phyloP scores from a whole-genome alignment of 2,888 invertebrate genomes.

The Thalpophila matura region DNA sequence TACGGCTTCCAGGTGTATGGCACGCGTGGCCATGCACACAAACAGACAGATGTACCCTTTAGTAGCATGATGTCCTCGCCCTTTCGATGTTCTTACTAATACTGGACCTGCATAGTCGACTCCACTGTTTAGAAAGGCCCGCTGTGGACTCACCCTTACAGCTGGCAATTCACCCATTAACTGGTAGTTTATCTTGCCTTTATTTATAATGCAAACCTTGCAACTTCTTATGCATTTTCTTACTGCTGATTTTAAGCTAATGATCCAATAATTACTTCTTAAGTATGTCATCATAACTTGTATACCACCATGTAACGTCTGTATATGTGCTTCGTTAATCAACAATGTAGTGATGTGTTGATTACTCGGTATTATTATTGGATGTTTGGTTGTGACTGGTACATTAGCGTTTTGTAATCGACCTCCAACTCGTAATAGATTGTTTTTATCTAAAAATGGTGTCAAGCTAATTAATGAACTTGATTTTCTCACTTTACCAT shows the following conservation, averaged over 20 bases:
- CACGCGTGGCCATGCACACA: conserved; percentile 58
- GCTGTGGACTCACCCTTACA: conserved; percentile 27
- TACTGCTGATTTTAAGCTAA: conserved; percentile 27
- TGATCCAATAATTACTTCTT: conserved; percentile 48
- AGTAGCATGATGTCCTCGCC: conserved; percentile 40
- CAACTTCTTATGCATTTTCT: conserved; percentile 39
- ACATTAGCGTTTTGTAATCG: conserved; percentile 32
- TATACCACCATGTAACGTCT: conserved; percentile 59
- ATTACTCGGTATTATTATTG: neutral
- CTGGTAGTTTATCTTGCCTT: conserved; percentile 16
- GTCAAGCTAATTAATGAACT: conserved; percentile 24
- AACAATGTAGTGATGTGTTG: conserved; percentile 39
- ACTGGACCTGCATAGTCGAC: conserved; percentile 54
- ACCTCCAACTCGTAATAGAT: conserved; percentile 46
- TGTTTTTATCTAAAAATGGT: conserved; percentile 40
- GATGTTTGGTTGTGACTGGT: conserved; percentile 10
- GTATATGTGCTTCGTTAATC: conserved; percentile 53
- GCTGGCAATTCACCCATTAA: conserved; percentile 53
- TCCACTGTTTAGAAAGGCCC: conserved; percentile 34
- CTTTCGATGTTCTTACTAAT: conserved; percentile 25
- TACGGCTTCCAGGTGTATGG: conserved; percentile 65
- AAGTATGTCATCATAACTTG: conserved; percentile 50
- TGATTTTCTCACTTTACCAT: conserved; percentile 26
- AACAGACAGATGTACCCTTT: conserved; percentile 54
- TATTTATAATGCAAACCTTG: conserved; percentile 34